Base-by-base conservation (phyloP, 2,113 vertebrate species). In the Channa maculata region DNA sequence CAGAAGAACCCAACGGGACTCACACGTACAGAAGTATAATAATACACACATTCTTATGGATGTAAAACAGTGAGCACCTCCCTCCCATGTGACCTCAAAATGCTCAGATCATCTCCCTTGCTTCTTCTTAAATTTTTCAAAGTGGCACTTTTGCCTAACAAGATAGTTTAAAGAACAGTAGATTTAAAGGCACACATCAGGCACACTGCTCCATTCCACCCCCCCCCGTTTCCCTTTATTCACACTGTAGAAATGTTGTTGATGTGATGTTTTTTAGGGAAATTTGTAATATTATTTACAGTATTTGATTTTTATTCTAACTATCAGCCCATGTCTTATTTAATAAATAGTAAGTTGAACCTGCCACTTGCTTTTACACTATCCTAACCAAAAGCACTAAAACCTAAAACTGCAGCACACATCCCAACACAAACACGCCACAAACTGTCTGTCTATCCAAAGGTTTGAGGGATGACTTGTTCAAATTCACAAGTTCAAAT, bases 111-210 rank as follows among this genome's bases (percentile, higher is more conserved):
- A 95, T 95, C 95, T 96, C 96, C 96, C 95, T 94, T 91, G 93
- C 95, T 94, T 95, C 94, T 95, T 93, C 94, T 95, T 95, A 96
- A 96, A 97, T 96, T 96, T 96, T 96, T 96, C 95, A 95, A 95
- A 96, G 95, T 95, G 95, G 96, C 96, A 97, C 94, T 97, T 97
- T 95, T 95, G 95, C 95, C 96, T 95, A 92, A 95, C 95, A 65
- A 14, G 71, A 49, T 44, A 85, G 77, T 88, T 88, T 75, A 77
- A 83, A 66, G 74, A 88, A 67, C 93, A 94, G 95, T 94, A 93
- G 95, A 96, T 96, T 95, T 94, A 94, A 94, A 95, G 93, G 94
- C 94, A 93, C 94, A 95, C 94, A 92, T 95, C 95, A 96, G 95
- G 95, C 93, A 92, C 92, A 94, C 93, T 93, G 94, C 95, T 96